Conservation (phyloP, 2,888 invertebrate species). For the Mylabris sibirica region DNA sequence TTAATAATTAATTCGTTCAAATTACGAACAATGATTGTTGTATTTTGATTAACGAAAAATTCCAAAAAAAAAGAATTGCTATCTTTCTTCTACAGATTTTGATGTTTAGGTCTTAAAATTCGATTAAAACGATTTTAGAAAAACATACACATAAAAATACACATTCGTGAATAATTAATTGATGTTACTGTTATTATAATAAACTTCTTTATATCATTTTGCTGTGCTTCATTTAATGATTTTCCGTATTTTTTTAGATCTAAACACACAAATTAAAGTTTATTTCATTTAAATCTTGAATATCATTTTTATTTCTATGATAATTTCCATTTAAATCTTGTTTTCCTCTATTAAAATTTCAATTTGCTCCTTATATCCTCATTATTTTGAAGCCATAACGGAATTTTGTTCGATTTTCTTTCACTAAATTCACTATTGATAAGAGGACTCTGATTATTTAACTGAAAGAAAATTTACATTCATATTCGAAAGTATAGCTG, state of each 20-base stretch:
- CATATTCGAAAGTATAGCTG: background rate
- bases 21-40: background rate
- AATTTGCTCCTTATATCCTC: too few species aligned
- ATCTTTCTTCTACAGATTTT: conserved; percentile 29
- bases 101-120: conserved; percentile 28
- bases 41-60: background rate
- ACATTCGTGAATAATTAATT: conserved; percentile 21
- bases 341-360: too few species aligned
- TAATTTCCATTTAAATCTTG: too few species aligned
- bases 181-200: conserved; percentile 36
- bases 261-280: too few species aligned
- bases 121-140: conserved; percentile 24
- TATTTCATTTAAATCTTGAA: too few species aligned
- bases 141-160: background rate
- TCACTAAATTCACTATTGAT: background rate
- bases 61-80: background rate
- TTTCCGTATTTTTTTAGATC: background rate
- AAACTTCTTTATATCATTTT: conserved; percentile 32
- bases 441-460: background rate
- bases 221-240: background rate
- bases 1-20: conserved; percentile 5
- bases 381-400: too few species aligned
- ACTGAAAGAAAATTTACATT: background rate
- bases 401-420: too few species aligned
- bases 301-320: too few species aligned